Base-by-base conservation (phyloP, 2,113 vertebrate species). In the Pygoscelis adeliae region DNA sequence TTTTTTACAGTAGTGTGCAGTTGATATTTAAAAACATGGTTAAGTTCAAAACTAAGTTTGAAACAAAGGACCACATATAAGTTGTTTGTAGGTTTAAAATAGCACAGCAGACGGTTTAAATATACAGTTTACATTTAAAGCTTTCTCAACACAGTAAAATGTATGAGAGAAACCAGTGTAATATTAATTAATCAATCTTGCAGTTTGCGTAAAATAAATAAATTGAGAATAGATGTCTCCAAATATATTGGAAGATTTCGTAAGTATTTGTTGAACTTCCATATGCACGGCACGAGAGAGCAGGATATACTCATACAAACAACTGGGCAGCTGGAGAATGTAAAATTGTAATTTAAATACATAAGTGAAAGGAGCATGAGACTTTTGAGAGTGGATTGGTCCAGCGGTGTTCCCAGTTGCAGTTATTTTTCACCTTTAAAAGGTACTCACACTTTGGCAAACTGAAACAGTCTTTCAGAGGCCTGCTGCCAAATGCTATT, bases 41-140 rank as follows among this genome's bases (percentile, higher is more conserved):
- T 70, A 96, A 97, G 15, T 97, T 92, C 25, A 94, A 85, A 90
- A n/a, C 36, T 72, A 76, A 52, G 56, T 95, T 96, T 84, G 87
- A 93, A 86, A 88, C 23, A 74, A 4, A 50, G 26, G 65, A 69
- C 65, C 74, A 85, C 25, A 8, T 47, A 5, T 26, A 65, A 96
- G 15, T 76, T 90, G 32, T 25, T 93, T 23, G 10, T 90, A 52
- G 77, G 26, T 93, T 97, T 93, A 70, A 85, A 94, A 82, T 59
- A 82, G 38, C 34, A 73, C 70, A 96, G 26, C 49, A 77, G 78
- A 47, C 52, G 84, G 25, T 88, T 90, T 38, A 83, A 66, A 38
- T 94, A 38, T 8, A 46, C 40, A 55, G 61, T 80, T 97, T 91
- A 74, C 58, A 70, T 84, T 91, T 84, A 76, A 89, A 91, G 70